Base-by-base conservation (phyloP, 2,888 invertebrate species). In the Torymus texanus region DNA sequence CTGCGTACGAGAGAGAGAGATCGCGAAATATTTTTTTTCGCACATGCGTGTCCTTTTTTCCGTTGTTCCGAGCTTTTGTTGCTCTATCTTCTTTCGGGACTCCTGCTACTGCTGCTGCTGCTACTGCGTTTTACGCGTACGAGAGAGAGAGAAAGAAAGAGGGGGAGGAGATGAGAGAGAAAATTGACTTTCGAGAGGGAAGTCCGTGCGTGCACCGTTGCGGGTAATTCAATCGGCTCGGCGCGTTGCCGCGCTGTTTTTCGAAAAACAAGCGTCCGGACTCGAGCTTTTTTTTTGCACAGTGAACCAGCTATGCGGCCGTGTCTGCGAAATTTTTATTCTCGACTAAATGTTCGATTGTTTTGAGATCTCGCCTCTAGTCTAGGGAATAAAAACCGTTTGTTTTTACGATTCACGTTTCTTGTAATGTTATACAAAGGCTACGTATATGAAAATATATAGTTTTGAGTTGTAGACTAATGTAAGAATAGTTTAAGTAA, bases 171-270 rank as follows among this genome's bases (percentile, higher is more conserved):
- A n/a, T n/a, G n/a, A 29, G 29, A 5, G 18, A 56, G 59, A 29
- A 50, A 72, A 66, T 72, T 56, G 72, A 72, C 72, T 72, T 66
- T 59, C 21, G 51, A 63, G 29, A 29, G 29, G 29, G 29, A 29
- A 29, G 29, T 29, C 5, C 29, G 29, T 29, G 29, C 29, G 29
- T 5, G 29, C 29, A 29, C 29, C 29, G 29, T 29, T 29, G 56
- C 58, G 61, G 51, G 56, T 68, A 21, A 75, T 75, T 75, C 67
- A 56, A 68, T 75, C 61, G 18, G 21, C 56, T 12, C 41, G 50
- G 13, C 21, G 14, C 29, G 21, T 18, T 16, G 29, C 16, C 21
- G 14, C 29, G 21, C 16, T 16, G 29, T n/a, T 63, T 65, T 65
- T 58, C 14, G 12, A 56, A 56, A 70, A 76, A 41, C 18, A 51